These are phyloP conservation scores for Glaucopsyche alexis DNA, from an alignment of 2,888 invertebrate genomes.

Conservation along the genomic window DNA sequence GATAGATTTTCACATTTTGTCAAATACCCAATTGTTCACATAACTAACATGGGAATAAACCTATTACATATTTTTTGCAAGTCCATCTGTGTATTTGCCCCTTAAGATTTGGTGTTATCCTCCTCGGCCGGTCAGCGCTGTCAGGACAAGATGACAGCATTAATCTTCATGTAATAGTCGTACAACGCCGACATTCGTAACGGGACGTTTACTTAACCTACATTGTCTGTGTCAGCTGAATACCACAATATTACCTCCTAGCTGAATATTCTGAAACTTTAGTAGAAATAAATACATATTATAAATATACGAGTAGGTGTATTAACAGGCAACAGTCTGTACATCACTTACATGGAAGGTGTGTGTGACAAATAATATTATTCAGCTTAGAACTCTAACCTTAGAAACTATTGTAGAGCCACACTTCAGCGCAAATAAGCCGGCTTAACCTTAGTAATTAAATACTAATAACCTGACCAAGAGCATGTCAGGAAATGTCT, in stretches of 20 bases:
- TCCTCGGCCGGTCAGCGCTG: conserved; percentile 50
- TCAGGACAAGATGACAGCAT: conserved; percentile 67
- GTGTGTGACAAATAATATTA: too few species aligned
- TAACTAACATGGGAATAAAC: not conserved
- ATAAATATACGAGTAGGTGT: too few species aligned
- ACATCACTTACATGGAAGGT: too few species aligned
- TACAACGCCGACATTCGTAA: conserved; percentile 58
- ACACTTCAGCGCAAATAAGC: too few species aligned
- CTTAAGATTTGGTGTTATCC: conserved; percentile 8
- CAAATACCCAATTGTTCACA: too few species aligned
- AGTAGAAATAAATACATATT: not conserved
- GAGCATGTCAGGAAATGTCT: too few species aligned
- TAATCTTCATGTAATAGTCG: conserved; percentile 68
- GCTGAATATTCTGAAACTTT: not conserved
- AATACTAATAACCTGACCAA: too few species aligned
- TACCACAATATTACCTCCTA: conserved; percentile 6
- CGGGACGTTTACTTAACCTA: conserved; percentile 59
- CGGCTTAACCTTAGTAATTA: too few species aligned
- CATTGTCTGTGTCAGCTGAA: conserved; percentile 31
- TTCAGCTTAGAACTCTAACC: too few species aligned
- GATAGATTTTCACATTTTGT: too few species aligned
- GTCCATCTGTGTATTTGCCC: not conserved
- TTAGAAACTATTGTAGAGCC: too few species aligned
- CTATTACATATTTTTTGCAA: not conserved
- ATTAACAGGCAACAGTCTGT: too few species aligned